Conservation (phyloP, 53 echinoderm and acorn worm genomes). For the Paelopatides confundens region DNA sequence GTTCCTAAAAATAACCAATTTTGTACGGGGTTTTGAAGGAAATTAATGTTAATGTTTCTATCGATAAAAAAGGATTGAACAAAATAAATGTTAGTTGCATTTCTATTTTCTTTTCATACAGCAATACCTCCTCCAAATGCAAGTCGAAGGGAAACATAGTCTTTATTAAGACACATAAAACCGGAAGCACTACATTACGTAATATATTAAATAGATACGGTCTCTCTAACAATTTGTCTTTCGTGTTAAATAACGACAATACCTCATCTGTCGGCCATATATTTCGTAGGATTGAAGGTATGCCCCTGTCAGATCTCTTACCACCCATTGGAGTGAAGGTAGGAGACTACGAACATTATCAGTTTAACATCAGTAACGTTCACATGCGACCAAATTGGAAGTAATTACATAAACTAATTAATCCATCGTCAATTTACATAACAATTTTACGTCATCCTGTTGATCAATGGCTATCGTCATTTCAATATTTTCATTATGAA, state of each 20-base stretch:
- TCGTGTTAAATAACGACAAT: background rate
- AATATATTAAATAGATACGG: constrained; percentile 64
- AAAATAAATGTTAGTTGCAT: too few species aligned
- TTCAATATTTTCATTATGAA: constrained; percentile 56
- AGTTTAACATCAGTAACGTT: constrained; percentile 56
- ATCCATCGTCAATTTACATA: constrained; percentile 50
- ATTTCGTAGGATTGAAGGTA: too few species aligned
- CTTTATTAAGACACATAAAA: constrained; percentile 55
- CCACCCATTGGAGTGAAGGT: constrained; percentile 51
- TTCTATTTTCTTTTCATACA: too few species aligned
- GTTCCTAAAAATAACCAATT: too few species aligned
- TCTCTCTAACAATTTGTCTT: constrained; percentile 40
- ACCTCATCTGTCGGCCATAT: constrained; percentile 63
- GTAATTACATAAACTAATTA: constrained; percentile 56
- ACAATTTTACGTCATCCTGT: constrained; percentile 68
- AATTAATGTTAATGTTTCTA: too few species aligned
- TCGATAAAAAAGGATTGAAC: too few species aligned
- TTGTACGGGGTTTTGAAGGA: too few species aligned
- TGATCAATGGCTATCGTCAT: constrained; percentile 61
- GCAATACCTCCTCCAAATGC: background rate
- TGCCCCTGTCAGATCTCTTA: background rate
- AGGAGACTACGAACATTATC: constrained; percentile 38
- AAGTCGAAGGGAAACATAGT: constrained; percentile 40
- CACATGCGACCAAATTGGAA: constrained; percentile 51
- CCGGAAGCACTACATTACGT: constrained; percentile 43